phyloP scores from a whole-genome alignment of 2,113 vertebrate species.

The Ceuthmochares aereus region DNA sequence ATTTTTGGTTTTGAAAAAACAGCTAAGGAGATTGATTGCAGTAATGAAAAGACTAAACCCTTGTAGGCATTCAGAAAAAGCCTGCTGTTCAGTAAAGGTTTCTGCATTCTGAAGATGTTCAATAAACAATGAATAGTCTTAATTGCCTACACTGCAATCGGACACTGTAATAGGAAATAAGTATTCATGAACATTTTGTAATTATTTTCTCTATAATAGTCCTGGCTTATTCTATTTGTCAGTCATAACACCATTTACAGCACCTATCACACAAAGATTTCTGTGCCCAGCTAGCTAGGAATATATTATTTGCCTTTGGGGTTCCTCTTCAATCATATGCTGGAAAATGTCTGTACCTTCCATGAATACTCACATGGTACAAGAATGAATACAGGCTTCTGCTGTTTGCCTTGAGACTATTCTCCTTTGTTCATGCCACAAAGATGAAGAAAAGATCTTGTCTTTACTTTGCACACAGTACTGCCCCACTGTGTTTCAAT shows the following conservation, averaged over 20 bases:
- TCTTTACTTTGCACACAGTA: background rate
- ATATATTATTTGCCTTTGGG: background rate
- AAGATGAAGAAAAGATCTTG: background rate
- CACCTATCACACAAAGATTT: background rate
- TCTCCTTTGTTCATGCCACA: background rate
- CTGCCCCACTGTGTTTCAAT: background rate
- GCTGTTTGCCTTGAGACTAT: background rate
- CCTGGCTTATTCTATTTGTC: conserved; percentile 8
- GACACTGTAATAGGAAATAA: background rate
- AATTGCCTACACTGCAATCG: background rate
- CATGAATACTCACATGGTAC: background rate
- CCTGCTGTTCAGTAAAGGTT: background rate
- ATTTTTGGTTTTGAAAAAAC: background rate
- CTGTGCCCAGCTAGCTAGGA: background rate
- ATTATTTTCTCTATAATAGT: conserved; percentile 15
- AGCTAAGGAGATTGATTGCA: background rate
- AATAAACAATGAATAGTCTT: background rate
- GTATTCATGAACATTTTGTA: conserved; percentile 1
- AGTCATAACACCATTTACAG: background rate
- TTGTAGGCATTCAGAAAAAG: background rate
- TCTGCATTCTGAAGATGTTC: background rate
- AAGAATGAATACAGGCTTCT: background rate
- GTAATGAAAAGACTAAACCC: background rate
- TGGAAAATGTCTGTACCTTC: background rate
- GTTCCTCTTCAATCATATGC: background rate